Evolutionary conservation across 2,888 invertebrate species (phyloP).

Genomic region (Stictocephala bisonia): DNA sequence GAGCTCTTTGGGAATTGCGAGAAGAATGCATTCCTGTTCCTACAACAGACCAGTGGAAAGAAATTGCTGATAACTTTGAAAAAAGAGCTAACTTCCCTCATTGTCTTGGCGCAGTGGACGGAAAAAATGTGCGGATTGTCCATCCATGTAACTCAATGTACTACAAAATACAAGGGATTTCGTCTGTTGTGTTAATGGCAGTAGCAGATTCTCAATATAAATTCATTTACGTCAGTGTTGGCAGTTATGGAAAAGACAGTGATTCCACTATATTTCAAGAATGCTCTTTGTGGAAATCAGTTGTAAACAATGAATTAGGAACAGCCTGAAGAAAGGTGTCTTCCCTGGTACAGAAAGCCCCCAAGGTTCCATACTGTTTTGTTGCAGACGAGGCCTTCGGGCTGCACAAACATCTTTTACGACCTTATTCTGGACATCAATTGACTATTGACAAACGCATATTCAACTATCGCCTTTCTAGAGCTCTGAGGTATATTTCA

Average conservation of each 20-base stretch:
- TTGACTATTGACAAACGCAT: conserved; percentile 51
- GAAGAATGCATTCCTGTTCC: conserved; percentile 49
- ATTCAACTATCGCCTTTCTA: conserved; percentile 54
- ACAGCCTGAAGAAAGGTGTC: conserved; percentile 53
- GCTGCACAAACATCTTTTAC: conserved; percentile 51
- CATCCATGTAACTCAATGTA: conserved; percentile 50
- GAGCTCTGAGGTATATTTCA: conserved; percentile 59
- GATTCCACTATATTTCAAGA: conserved; percentile 58
- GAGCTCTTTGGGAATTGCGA: conserved; percentile 51
- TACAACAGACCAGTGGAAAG: too few species aligned
- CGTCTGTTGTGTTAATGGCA: conserved; percentile 49
- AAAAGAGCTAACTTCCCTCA: conserved; percentile 50
- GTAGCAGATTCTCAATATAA: conserved; percentile 48
- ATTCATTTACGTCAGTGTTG: conserved; percentile 59
- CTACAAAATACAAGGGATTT: conserved; percentile 49
- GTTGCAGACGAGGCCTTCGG: conserved; percentile 59
- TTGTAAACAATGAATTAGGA: conserved; percentile 52
- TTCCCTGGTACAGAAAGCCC: conserved; percentile 55
- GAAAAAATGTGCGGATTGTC: conserved; percentile 49
- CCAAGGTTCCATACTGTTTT: conserved; percentile 56
- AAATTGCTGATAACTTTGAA: conserved; percentile 47
- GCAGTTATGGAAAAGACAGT: conserved; percentile 60
- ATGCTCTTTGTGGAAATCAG: conserved; percentile 49
- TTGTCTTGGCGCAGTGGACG: conserved; percentile 50
- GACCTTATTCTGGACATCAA: conserved; percentile 51